Base-by-base conservation (phyloP, 2,113 vertebrate species). In the Gavia stellata region DNA sequence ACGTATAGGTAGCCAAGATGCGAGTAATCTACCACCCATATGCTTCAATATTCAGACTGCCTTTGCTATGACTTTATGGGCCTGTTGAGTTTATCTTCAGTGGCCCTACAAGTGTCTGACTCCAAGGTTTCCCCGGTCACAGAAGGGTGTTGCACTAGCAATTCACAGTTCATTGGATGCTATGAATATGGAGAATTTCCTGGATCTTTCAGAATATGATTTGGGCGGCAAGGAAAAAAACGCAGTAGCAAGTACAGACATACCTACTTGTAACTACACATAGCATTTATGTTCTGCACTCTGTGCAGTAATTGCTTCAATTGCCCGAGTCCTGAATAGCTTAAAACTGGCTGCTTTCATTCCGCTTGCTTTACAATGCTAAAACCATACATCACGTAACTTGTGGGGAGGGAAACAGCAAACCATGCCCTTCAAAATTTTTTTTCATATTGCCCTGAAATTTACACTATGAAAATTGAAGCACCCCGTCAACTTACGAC, bases 321-420 rank as follows among this genome's bases (percentile, higher is more conserved):
- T 8, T 58, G 70, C 38, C 70, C 1, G 5, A 61, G 44, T 53
- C 29, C 10, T 6, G 2, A 50, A 8, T 8, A 71, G 38, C 47
- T 72, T 44, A 16, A 34, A 56, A 28, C 23, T 3, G 14, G 28
- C 52, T 42, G 68, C 40, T 59, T 80, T 67, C 49, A 25, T 47
- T 26, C 38, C 28, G 24, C 25, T 53, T 40, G 40, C 53, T 75
- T 55, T 36, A 33, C 26, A 36, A 6, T 15, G 40, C 31, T 36
- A 21, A 81, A 52, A 6, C 25, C 26, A 40, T 6, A 15, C 3
- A 12, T 14, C n/a, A 8, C 1, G 0, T 7, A 47, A 33, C 25
- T 40, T 13, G 18, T 7, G 47, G 20, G 38, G 26, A 59, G 10
- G 45, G 25, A 38, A 65, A 31, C 34, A 5, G 11, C 61, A 50